Conservation (phyloP, 2,797 vertebrate species). For the Ceryle rudis region DNA sequence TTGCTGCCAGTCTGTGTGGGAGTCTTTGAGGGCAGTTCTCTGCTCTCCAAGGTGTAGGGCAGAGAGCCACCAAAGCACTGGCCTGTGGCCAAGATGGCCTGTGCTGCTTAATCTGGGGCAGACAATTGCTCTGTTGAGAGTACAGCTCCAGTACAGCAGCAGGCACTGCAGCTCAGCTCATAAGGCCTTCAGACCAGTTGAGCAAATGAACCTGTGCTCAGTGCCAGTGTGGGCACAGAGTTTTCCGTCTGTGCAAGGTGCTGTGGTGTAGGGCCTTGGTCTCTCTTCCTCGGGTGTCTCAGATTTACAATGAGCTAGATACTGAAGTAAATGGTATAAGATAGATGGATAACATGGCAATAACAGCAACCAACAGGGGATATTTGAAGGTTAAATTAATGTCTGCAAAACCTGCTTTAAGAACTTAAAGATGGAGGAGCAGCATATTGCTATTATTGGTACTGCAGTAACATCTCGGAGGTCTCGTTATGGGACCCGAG, state of each 20-base stretch:
- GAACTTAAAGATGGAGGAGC: neutral
- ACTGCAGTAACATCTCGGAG: neutral
- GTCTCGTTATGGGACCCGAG: neutral
- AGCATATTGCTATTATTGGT: neutral
- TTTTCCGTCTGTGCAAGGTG: neutral
- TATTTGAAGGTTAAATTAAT: neutral
- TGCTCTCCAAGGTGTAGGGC: neutral
- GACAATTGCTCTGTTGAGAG: neutral
- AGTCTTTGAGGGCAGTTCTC: neutral
- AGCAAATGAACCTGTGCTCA: neutral
- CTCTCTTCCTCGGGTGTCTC: neutral
- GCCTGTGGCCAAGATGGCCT: neutral
- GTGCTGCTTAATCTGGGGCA: neutral
- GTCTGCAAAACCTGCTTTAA: neutral
- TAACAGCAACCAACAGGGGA: neutral
- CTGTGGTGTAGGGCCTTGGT: neutral
- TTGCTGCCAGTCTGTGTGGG: neutral
- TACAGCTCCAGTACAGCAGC: rapidly evolving
- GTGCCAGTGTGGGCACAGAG: neutral
- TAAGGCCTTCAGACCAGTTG: neutral
- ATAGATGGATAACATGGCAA: neutral
- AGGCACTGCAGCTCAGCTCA: neutral
- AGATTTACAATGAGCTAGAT: neutral
- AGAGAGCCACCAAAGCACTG: neutral
- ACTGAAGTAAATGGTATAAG: neutral